Evolutionary conservation across 1,140 invertebrate genomes (phyloP).

Genomic region (Limonius californicus): DNA sequence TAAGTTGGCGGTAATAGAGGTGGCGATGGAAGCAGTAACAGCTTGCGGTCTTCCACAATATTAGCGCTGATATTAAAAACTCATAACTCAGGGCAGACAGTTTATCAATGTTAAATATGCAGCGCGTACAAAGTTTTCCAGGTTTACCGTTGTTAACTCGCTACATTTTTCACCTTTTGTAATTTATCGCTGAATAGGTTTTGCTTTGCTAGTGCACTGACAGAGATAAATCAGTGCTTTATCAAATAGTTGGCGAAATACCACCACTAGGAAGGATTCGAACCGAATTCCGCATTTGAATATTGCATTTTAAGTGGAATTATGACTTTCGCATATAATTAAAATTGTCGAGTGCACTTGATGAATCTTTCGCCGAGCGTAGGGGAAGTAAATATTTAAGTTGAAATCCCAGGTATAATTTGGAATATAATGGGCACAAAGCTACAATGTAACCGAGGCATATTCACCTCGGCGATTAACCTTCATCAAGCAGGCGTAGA

Average conservation of each 20-base stretch:
- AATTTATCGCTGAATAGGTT: neutral
- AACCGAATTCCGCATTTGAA: neutral
- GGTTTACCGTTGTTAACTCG: slow-evolving; percentile 22
- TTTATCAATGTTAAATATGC: slow-evolving; percentile 29
- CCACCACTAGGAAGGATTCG: neutral
- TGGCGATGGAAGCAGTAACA: neutral
- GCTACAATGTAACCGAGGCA: neutral
- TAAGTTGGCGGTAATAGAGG: neutral
- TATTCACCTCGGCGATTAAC: slow-evolving; percentile 3
- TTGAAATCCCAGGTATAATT: neutral
- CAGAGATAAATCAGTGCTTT: slow-evolving; percentile 1
- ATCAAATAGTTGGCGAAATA: neutral
- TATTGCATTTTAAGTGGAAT: too few species aligned
- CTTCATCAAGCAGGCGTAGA: neutral
- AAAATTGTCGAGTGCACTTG: too few species aligned
- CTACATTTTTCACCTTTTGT: slow-evolving; percentile 23
- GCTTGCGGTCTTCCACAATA: slow-evolving; percentile 17
- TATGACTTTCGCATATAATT: too few species aligned
- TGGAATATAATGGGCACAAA: neutral
- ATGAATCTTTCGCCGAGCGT: too few species aligned
- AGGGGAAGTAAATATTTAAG: neutral
- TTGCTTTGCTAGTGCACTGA: neutral
- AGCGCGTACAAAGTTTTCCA: slow-evolving; percentile 13
- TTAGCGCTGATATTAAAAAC: slow-evolving; percentile 28
- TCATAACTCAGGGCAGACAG: slow-evolving; percentile 26